Evolutionary conservation across 2,888 invertebrate genomes (phyloP).

Genomic region (Cantharis rufa): DNA sequence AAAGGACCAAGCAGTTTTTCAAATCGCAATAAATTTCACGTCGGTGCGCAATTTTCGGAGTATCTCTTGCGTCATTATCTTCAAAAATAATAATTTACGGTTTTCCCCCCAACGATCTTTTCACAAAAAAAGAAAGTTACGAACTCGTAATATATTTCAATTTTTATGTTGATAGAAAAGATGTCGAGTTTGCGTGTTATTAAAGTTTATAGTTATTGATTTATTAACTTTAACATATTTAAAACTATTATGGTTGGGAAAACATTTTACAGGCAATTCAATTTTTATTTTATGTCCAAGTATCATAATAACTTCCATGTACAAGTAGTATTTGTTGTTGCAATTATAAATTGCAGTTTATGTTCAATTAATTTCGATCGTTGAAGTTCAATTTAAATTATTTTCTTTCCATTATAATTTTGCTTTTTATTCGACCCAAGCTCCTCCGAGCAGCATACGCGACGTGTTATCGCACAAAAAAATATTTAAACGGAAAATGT

Average conservation of each 20-base stretch:
- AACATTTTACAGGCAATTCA: not conserved
- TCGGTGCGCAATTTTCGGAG: slow-evolving; percentile 14
- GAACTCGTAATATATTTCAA: not conserved
- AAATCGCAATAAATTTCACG: slow-evolving; percentile 17
- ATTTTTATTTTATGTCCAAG: not conserved
- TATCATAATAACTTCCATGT: not conserved
- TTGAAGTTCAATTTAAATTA: not conserved
- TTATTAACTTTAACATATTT: slow-evolving; percentile 4
- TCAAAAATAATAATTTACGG: slow-evolving; percentile 6
- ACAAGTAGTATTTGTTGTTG: not conserved
- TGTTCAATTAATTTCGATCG: not conserved
- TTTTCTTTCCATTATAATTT: not conserved
- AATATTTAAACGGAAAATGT: not conserved
- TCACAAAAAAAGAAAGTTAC: not conserved
- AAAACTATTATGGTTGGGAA: not conserved
- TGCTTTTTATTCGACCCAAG: not conserved
- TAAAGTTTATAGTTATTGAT: slow-evolving; percentile 1
- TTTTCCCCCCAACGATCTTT: not conserved
- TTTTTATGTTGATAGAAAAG: not conserved
- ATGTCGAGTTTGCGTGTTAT: slow-evolving; percentile 1
- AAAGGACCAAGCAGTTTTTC: slow-evolving; percentile 18
- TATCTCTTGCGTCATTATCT: slow-evolving; percentile 27
- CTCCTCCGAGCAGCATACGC: not conserved
- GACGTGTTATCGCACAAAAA: not conserved
- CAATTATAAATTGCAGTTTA: not conserved